Base-by-base conservation (phyloP, 2,797 vertebrate genomes). In the Brachyalestes nurse region DNA sequence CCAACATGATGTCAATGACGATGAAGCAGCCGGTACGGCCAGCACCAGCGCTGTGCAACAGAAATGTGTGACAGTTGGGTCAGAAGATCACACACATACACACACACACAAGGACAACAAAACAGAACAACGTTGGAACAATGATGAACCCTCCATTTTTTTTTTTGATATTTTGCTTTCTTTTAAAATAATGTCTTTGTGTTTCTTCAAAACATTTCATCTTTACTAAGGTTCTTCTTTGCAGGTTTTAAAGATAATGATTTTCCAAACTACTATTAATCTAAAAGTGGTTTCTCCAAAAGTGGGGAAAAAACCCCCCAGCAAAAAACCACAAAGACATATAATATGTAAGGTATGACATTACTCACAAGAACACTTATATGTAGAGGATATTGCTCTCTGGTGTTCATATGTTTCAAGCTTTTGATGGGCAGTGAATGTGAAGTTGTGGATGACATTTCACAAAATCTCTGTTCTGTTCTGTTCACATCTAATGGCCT, bases 1-100 rank as follows among this genome's bases (percentile, higher is more conserved):
- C 97, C 84, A 99, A 84, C 97, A 98, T 99, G 92, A 98, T 98
- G 88, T 98, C 97, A 19, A 98, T 97, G 72, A 98, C 97, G 1
- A 98, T 97, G 92, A 97, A 98, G 75, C 97, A 98, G 40, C 97
- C 97, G 0, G 97, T 98, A 81, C 97, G 95, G 0, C 97, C 97
- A 3, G 97, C 96, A n/a, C 97, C 96, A 77, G 96, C 97, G 53
- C 97, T 97, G 84, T 21, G 69, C 0, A 40, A 58, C 17, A 28
- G 23, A 28, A 40, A 65, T 38, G 19, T 21, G 67, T 42, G 73
- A 66, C 67, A 80, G 45, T 8, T 67, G 42, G 38, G 47, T 66
- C n/a, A 80, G 45, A 40, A 74, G 51, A 69, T 19, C 13, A 71
- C 34, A 7, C 47, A 49, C 47, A 12, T 9, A 49, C 2, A 12